Base-by-base conservation (phyloP, 2,113 vertebrate genomes). In the Corydoras sp. region DNA sequence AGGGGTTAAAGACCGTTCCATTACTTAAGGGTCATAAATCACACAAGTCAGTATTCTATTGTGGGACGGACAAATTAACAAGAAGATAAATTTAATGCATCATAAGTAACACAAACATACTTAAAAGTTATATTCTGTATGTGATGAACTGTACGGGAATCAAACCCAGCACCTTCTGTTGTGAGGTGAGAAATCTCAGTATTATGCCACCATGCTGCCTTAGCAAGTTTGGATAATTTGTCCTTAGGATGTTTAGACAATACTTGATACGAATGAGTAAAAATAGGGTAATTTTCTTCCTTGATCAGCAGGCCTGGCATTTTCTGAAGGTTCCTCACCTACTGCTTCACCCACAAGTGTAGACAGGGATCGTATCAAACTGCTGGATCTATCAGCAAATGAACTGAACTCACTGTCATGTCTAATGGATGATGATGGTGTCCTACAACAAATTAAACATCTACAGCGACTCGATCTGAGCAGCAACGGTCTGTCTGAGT, bases 381-480 rank as follows among this genome's bases (percentile, higher is more conserved):
- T 94, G 61, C 79, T 99, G 66, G 96, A 98, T 81, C 89, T 99
- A 62, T 98, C 97, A 1, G 93, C 92, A 31, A 99, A 99, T 74
- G 97, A 99, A 72, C 77, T 99, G 83, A 89, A 89, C 81, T 89
- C 86, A 53, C 85, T 96, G 60, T 90, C 91, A 74, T 90, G 89
- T 73, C 82, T 99, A 69, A 85, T 86, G 83, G 92, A 92, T 62
- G 88, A 84, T 10, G 82, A 79, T 30, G 75, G 75, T 4, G 81
- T 96, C 71, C 89, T 72, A 63, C 85, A 86, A 74, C 92, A 95
- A 35, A 81, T 98, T 74, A 88, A 91, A 72, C 91, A 90, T 55
- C 87, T 99, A 11, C 81, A 90, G 60, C 93, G 90, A 35, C 84
- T 99, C 69, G 96, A 99, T 79, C 90, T 99, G 65, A 93, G 94